Percentiles rank a stretch among this genome's conserved stretches.
Conservation (phyloP, 2,113 vertebrate genomes). For the Neofelis nebulosa region DNA sequence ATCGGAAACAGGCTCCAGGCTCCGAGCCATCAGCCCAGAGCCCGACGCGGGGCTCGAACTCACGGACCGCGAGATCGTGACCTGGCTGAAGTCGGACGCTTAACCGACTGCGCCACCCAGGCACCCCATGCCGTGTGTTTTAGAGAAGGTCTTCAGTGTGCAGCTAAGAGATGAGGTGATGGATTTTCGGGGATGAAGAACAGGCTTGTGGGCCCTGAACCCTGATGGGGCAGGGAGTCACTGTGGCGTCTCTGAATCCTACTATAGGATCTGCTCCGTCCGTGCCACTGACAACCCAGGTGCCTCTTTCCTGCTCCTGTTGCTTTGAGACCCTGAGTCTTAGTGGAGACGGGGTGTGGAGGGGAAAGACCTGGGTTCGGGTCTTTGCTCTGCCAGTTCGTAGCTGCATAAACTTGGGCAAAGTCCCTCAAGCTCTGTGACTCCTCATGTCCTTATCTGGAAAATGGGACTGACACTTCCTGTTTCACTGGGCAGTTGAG, state of each 20-base stretch:
- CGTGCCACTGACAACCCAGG: not conserved
- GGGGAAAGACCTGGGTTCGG: not conserved
- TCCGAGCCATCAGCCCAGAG: too few relatives aligned
- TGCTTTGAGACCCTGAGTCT: not conserved
- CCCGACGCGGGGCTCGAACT: too few relatives aligned
- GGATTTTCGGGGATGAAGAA: not conserved
- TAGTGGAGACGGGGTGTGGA: not conserved
- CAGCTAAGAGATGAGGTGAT: too few relatives aligned
- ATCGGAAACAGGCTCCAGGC: too few relatives aligned
- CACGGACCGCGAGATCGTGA: too few relatives aligned
- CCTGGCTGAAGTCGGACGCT: too few relatives aligned
- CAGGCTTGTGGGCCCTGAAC: not conserved
- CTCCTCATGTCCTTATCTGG: constrained; percentile 58
- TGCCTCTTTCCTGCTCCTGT: not conserved
- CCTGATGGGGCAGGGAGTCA: not conserved
- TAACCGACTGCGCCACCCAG: too few relatives aligned
- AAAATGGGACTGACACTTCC: constrained; percentile 54
- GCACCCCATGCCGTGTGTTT: not conserved
- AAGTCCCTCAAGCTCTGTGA: not conserved
- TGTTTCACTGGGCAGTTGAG: not conserved
- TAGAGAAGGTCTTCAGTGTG: not conserved
- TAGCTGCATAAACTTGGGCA: not conserved
- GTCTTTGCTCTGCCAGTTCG: not conserved
- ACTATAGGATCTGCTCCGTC: not conserved
- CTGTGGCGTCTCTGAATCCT: not conserved